Evolutionary conservation across 1,140 invertebrate genomes (phyloP).

Genomic region (Drosophila orosa): DNA sequence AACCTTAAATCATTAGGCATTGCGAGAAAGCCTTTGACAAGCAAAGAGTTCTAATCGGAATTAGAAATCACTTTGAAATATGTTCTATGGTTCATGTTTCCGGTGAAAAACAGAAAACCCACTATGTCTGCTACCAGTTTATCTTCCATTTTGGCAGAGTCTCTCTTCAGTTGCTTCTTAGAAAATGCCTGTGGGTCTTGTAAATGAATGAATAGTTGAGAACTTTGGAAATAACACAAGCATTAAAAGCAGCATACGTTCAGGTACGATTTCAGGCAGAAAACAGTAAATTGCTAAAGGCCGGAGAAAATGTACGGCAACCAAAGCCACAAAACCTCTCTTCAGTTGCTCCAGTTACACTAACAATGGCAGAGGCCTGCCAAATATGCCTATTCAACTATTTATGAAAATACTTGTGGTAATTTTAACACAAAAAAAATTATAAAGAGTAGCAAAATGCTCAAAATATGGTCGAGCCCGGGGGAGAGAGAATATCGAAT

Average conservation of each 20-base stretch:
- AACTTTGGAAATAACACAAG: constrained; percentile 43
- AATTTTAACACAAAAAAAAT: constrained; percentile 47
- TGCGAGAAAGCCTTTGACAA: constrained; percentile 1
- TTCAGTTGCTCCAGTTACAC: constrained; percentile 18
- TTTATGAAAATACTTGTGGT: constrained; percentile 80
- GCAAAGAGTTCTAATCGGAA: constrained; percentile 7
- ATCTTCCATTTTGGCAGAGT: constrained; percentile 3
- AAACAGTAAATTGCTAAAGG: constrained; percentile 50
- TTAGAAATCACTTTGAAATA: constrained; percentile 3
- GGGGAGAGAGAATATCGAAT: constrained; percentile 17
- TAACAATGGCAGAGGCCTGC: constrained; percentile 29
- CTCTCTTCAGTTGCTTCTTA: constrained; percentile 3
- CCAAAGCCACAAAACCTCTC: constrained; percentile 55
- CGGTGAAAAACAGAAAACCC: constrained; percentile 3
- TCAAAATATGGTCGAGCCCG: constrained; percentile 1
- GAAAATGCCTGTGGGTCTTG: constrained; percentile 47
- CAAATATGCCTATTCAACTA: constrained; percentile 74
- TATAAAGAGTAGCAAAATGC: constrained; percentile 1
- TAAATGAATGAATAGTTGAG: constrained; percentile 69
- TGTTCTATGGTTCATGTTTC: constrained; percentile 13
- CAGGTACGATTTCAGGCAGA: constrained; percentile 60
- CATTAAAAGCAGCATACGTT: constrained; percentile 41
- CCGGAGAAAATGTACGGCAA: constrained; percentile 46
- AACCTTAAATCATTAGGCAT: constrained; percentile 8
- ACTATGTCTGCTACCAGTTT: constrained; percentile 1